Evolutionary conservation across 2,113 vertebrate species (phyloP), one percentile per base, ranked within the genome.

Genomic region (Xenopus laevis): DNA sequence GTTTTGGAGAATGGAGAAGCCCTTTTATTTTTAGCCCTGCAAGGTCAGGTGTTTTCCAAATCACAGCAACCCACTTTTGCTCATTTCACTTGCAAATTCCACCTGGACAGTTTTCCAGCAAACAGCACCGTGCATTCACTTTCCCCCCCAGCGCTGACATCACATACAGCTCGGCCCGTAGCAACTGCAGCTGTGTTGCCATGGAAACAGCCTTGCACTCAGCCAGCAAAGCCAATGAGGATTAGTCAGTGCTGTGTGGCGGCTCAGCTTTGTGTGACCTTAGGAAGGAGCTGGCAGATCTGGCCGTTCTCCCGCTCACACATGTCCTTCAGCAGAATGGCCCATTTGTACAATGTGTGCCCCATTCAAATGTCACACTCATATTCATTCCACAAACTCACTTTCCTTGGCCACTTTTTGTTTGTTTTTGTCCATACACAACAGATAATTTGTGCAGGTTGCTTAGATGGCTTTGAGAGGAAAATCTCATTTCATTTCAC

Each of bases 151-250:
- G 81, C 82, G 82, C 86, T 89, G 88, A 86, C 85, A 87, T 86
- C 20, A 57, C 78, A 84, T 83, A 68, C 80, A 77, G 78, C 84
- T 77, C 74, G 83, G 85, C 81, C 86, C 17, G 74, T 89, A 87
- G 88, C 85, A 88, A 90, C 87, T 57, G 82, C 85, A 84, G 84
- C 77, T 86, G 82, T 78, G 90, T 91, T 85, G 86, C 86, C 88
- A 90, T 87, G 86, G 90, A 81, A 89, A 92, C 90, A 89, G 83
- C 84, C 87, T 87, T 88, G 86, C 69, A 77, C 84, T 89, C 82
- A 63, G 72, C 77, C 85, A 82, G 78, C 84, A 85, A 90, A 87
- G 83, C 89, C 88, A 90, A 88, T 88, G 82, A 86, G 87, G 86
- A 88, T 88, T 87, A 84, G 88, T 86, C 77, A 83, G 78, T 84